Evolutionary conservation across 1,140 invertebrate species (phyloP).

Genomic region (Apis mellifera): DNA sequence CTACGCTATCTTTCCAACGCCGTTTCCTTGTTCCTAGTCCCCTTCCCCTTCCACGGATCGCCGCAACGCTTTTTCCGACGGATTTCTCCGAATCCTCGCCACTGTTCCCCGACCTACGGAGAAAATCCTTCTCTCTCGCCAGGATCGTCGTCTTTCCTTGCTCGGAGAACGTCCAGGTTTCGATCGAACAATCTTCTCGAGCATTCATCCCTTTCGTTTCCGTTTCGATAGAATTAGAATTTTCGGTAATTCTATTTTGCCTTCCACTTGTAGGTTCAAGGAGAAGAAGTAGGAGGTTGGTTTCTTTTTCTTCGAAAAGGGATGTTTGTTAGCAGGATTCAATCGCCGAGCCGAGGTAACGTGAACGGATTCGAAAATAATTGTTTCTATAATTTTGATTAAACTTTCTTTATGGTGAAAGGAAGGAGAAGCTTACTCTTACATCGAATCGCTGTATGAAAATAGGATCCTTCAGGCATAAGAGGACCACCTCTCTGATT

Average conservation of each 20-base stretch:
- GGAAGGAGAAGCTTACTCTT: background rate
- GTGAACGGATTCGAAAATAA: background rate
- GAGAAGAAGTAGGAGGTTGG: too few relatives aligned
- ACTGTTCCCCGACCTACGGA: background rate
- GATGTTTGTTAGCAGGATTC: too few relatives aligned
- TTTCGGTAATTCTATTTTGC: too few relatives aligned
- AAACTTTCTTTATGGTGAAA: background rate
- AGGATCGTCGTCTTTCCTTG: too few relatives aligned
- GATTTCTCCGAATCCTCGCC: background rate
- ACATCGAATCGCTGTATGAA: background rate
- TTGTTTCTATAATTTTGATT: too few relatives aligned
- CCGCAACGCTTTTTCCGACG: background rate
- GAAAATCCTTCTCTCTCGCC: background rate
- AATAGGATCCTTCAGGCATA: too few relatives aligned
- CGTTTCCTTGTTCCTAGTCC: conserved; percentile 5
- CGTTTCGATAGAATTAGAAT: too few relatives aligned
- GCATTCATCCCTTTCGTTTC: too few relatives aligned
- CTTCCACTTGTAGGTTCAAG: too few relatives aligned
- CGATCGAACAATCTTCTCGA: background rate
- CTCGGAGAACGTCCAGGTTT: too few relatives aligned
- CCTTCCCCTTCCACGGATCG: background rate
- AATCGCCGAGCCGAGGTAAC: background rate
- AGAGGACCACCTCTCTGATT: too few relatives aligned
- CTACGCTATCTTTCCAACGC: background rate
- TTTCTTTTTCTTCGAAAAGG: too few relatives aligned